Evolutionary conservation across 2,797 vertebrate genomes (phyloP), one percentile per base, ranked within the genome.

Genomic region (Eutrigla gurnardus): DNA sequence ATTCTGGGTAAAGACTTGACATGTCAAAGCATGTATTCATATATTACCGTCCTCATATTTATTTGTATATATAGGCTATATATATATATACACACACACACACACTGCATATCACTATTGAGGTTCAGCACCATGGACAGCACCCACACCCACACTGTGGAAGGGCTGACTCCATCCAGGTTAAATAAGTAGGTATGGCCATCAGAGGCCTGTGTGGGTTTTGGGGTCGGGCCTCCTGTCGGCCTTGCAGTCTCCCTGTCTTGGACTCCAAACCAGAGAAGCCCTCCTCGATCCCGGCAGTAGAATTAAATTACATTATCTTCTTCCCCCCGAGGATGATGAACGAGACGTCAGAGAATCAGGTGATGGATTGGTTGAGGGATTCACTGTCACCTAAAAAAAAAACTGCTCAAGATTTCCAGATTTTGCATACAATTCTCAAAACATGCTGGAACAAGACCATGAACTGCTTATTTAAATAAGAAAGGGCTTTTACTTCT

Each of bases 1-100:
- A 99, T 99, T 82, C 94, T 98, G 14, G 98, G 98, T 99, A 83
- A 83, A 47, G 13, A 63, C 39, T 1, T 7, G 0, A 50, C 12
- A 15, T n/a, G 25, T 33, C 10, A 36, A 18, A 55, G 39, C 25
- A 12, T 12, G 15, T 45, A 4, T 15, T 45, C 8, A 36, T 36
- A 13, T 43, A 61, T 45, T 33, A 42, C 15, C 14, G 25, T 33
- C 13, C 40, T n/a, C n/a, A 25, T 42, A 43, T 42, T 33, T 33
- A 61, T 60, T 60, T 50, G 18, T 17, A 49, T 49, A 25, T 25
- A 25, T 25, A 25, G n/a, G n/a, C 25, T 1, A 2, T 25, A 25
- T 25, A 25, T 25, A 25, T 25, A 25, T 17, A 47, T 17, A 6
- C 18, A 18, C 32, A 33, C 18, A 39, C 18, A 35, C 32, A 6